Base-by-base conservation (phyloP, 2,888 invertebrate species). In the Pammene fasciana region DNA sequence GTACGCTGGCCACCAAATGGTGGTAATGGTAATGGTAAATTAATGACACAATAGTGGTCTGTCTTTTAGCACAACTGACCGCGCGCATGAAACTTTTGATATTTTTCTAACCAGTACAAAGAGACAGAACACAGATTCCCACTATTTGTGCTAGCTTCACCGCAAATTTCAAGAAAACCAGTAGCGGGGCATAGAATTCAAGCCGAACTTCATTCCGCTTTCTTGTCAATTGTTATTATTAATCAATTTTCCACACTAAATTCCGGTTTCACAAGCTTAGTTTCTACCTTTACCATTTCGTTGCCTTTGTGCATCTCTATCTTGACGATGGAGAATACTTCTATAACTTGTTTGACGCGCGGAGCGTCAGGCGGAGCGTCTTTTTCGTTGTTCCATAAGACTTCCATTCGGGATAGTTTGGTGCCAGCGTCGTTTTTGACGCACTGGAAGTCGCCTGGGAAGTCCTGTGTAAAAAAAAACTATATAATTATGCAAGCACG, bases 281-380 rank as follows among this genome's bases (percentile, higher is more conserved):
- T 88, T 74, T 90, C 91, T 18, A 93, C 83, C 73, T 90, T 92
- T 1, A 85, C 78, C 81, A 87, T 84, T n/a, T 90, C 89, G 67
- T 90, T 90, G 48, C 86, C 86, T 79, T 86, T 88, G 68, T 84
- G 78, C 78, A 93, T 82, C 78, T 88, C 86, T 57, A 92, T 85
- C 73, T 84, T 74, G 61, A 93, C 73, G 73, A 86, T 82, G 10
- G 92, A 89, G 75, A 93, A 93, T 45, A 92, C 87, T 76, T 90
- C 84, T 68, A 93, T 86, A 57, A 85, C 78, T 80, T 92, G 92
- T 70, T 79, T 82, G 0, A 82, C 74, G 73, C 79, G 73, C 13
- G 87, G 86, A 11, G 77, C 72, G 56, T 75, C 72, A 16, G 84
- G 79, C 7, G 83, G 79, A 8, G 76, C 78, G 45, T 81, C 81